Conservation (phyloP, 1,140 invertebrate genomes). For the Heterodera schachtii region DNA sequence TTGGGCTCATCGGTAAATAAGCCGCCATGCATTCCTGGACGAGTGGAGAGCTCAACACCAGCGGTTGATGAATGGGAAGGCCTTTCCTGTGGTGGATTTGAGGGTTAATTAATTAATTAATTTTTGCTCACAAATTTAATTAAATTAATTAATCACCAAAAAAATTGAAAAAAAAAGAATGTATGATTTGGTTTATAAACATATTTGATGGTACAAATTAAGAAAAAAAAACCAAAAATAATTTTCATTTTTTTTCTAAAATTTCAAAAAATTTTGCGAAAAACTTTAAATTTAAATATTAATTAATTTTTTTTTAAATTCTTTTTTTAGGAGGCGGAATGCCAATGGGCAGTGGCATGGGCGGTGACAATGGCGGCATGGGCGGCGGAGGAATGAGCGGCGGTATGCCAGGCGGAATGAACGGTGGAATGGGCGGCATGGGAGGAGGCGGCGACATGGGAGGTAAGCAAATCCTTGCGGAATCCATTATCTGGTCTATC, state of each 20-base stretch:
- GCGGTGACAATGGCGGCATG: neutral
- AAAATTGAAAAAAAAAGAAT: no score
- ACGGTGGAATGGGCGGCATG: neutral
- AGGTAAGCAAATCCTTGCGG: neutral
- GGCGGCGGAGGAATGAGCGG: neutral
- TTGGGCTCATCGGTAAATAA: conserved; percentile 3
- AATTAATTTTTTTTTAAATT: neutral
- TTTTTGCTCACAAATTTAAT: neutral
- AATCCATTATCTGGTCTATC: neutral
- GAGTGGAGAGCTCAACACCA: neutral
- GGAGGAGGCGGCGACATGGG: conserved; percentile 8
- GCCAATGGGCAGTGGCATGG: conserved; percentile 10
- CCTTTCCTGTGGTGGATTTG: neutral
- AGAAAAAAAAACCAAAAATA: neutral
- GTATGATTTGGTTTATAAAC: no score
- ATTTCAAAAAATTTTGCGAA: neutral
- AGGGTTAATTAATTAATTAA: neutral
- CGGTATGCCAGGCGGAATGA: neutral
- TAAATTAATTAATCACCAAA: no score
- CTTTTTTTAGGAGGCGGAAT: neutral
- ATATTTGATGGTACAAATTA: no score
- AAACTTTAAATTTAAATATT: neutral
- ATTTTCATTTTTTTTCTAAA: neutral
- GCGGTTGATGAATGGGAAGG: neutral
- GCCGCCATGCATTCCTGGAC: neutral